Evolutionary conservation across 2,797 vertebrate genomes (phyloP).

Genomic region (Tragopan temminckii): DNA sequence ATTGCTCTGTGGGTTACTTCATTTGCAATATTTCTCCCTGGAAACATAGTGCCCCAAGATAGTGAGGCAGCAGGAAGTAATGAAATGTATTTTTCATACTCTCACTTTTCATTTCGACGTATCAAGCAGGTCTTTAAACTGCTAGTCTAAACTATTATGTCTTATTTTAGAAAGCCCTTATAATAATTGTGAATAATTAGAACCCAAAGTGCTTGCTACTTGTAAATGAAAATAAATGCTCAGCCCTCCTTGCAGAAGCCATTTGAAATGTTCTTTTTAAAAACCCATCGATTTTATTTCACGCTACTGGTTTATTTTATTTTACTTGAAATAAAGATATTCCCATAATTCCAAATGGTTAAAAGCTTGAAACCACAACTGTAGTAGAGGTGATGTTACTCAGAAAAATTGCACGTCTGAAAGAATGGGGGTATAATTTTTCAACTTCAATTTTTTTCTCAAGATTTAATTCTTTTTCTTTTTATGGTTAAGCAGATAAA

Average conservation of each 20-base stretch:
- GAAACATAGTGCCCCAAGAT: constrained; percentile 14
- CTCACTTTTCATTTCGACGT: constrained; percentile 51
- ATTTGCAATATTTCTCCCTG: constrained; percentile 28
- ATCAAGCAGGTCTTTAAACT: constrained; percentile 37
- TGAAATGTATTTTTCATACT: constrained; percentile 52
- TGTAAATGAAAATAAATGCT: constrained; percentile 72
- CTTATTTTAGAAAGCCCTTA: constrained; percentile 67
- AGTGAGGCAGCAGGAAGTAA: constrained; percentile 17
- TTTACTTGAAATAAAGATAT: constrained; percentile 9
- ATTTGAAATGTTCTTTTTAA: constrained; percentile 36
- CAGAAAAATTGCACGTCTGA: background rate
- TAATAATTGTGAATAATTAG: constrained; percentile 66
- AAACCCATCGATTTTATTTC: constrained; percentile 13
- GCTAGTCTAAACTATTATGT: constrained; percentile 48
- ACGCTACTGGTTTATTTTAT: background rate
- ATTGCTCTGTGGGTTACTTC: constrained; percentile 1
- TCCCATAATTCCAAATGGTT: background rate
- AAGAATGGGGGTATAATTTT: background rate
- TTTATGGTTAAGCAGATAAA: background rate
- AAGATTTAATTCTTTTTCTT: background rate
- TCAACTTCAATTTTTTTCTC: background rate
- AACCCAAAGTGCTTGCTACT: constrained; percentile 53
- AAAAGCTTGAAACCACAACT: background rate
- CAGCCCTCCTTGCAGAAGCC: constrained; percentile 7
- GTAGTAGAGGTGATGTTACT: background rate